Percentiles rank a stretch among this genome's conserved stretches.
Conservation (phyloP, 2,888 invertebrate genomes). For the Drosophila parthenogenetica region DNA sequence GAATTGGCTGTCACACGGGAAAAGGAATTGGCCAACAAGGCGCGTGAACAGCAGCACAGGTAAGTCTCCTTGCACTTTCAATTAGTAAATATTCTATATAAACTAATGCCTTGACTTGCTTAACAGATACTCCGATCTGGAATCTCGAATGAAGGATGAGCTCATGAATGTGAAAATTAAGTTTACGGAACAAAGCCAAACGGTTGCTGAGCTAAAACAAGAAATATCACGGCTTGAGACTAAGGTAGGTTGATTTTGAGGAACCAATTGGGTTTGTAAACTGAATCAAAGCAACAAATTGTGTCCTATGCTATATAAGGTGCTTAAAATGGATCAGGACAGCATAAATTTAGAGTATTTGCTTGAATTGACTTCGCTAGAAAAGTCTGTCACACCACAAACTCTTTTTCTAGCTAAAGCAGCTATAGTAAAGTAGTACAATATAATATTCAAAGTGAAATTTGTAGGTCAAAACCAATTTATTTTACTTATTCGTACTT, state of each 20-base stretch:
- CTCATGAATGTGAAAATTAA: slow-evolving; percentile 96
- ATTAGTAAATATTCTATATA: background rate
- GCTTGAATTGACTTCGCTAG: too few relatives aligned
- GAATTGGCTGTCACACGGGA: slow-evolving; percentile 91
- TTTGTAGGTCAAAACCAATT: too few relatives aligned
- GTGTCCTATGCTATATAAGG: too few relatives aligned
- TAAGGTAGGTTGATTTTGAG: slow-evolving; percentile 89
- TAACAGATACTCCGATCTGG: slow-evolving; percentile 84
- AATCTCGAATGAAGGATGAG: slow-evolving; percentile 91
- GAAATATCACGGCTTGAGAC: slow-evolving; percentile 97
- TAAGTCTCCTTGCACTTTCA: slow-evolving; percentile 79
- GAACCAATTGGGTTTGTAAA: too few relatives aligned
- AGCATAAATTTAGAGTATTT: too few relatives aligned
- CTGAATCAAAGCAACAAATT: too few relatives aligned
- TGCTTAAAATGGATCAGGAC: too few relatives aligned
- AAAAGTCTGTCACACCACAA: too few relatives aligned
- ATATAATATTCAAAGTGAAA: too few relatives aligned
- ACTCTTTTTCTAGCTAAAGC: too few relatives aligned
- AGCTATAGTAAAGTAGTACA: too few relatives aligned
- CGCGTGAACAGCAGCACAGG: slow-evolving; percentile 93
- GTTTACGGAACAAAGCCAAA: slow-evolving; percentile 97
- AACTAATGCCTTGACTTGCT: background rate
- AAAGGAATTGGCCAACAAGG: slow-evolving; percentile 90
- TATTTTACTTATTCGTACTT: too few relatives aligned
- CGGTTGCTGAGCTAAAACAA: slow-evolving; percentile 96